Percentiles rank a stretch among this genome's conserved stretches.
Evolutionary conservation across 2,797 vertebrate species (phyloP).

Genomic region (Sebastes iracundus): DNA sequence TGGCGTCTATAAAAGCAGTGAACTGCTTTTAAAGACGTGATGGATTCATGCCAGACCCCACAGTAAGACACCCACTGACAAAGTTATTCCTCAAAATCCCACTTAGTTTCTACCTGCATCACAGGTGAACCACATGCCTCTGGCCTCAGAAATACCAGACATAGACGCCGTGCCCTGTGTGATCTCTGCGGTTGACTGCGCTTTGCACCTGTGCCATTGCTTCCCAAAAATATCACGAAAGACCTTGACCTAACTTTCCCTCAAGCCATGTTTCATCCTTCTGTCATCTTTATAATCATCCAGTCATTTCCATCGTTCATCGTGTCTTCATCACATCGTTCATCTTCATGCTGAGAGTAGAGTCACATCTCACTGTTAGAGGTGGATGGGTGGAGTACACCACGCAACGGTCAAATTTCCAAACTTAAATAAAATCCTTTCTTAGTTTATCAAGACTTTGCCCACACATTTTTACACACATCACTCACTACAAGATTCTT

Average conservation of each 20-base stretch:
- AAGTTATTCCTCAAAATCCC: slow-evolving; percentile 24
- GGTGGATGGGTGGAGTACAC: not conserved
- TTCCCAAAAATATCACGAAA: slow-evolving; percentile 54
- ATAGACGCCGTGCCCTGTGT: slow-evolving; percentile 14
- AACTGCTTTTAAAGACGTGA: slow-evolving; percentile 29
- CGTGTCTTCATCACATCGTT: slow-evolving; percentile 22
- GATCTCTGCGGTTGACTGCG: slow-evolving; percentile 47
- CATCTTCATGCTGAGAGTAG: slow-evolving; percentile 1
- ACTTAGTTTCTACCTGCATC: slow-evolving; percentile 16
- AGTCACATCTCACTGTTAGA: not conserved
- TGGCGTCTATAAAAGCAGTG: not conserved
- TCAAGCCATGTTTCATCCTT: slow-evolving; percentile 37
- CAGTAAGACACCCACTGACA: not conserved
- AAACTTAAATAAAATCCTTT: not conserved
- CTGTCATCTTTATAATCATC: slow-evolving; percentile 32
- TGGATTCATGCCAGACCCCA: slow-evolving; percentile 3
- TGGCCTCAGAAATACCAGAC: slow-evolving; percentile 33
- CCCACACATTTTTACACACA: not conserved
- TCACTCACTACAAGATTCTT: not conserved
- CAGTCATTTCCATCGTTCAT: slow-evolving; percentile 9
- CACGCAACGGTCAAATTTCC: not conserved
- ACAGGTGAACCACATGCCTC: slow-evolving; percentile 39
- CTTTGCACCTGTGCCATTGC: slow-evolving; percentile 45
- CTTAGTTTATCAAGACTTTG: not conserved
- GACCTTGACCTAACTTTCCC: slow-evolving; percentile 48